Conservation (phyloP, 2,797 vertebrate genomes). For the Vultur gryphus region DNA sequence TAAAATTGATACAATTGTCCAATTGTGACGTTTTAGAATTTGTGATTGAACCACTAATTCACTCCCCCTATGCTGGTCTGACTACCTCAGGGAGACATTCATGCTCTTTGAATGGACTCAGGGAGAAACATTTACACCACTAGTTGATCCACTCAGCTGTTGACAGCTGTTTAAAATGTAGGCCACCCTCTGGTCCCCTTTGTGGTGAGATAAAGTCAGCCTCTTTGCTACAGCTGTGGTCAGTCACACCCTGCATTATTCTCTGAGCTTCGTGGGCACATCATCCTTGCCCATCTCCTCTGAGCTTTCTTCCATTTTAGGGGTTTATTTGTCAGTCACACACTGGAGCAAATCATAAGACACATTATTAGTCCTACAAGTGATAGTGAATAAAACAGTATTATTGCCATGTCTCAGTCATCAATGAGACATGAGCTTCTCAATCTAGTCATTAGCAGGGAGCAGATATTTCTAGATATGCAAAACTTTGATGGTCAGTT, state of each 20-base stretch:
- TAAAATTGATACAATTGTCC: neutral
- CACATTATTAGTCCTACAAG: neutral
- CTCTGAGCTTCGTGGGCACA: accelerated
- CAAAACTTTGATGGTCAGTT: neutral
- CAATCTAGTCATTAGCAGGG: neutral
- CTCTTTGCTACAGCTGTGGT: neutral
- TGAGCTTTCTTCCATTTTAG: neutral
- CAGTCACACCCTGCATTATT: neutral
- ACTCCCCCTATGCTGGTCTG: neutral
- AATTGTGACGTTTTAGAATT: neutral
- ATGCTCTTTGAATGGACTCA: neutral
- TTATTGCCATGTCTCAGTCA: neutral
- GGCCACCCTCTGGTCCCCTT: neutral
- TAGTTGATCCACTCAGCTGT: neutral
- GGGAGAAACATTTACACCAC: neutral
- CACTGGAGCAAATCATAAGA: neutral
- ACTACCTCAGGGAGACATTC: neutral
- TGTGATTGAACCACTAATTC: neutral
- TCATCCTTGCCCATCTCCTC: neutral
- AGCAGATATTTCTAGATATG: neutral
- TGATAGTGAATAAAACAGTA: neutral
- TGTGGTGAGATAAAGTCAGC: neutral
- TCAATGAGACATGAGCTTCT: neutral
- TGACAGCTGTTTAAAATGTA: neutral
- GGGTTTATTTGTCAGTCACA: neutral